These are phyloP conservation scores for Drosophila colorata DNA, from an alignment of 2,888 invertebrate genomes.

Conservation along the genomic window DNA sequence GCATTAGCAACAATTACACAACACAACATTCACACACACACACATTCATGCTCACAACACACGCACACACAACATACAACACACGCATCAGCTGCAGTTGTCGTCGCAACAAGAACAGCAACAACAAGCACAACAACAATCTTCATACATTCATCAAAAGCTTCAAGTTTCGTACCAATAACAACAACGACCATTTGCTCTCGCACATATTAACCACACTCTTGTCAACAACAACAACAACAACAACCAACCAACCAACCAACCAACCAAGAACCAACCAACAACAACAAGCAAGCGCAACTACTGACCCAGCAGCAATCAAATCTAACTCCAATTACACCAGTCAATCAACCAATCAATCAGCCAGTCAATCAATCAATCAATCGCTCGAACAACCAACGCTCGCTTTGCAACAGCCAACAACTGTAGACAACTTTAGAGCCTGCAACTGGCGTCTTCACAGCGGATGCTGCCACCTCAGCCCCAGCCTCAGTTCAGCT, in stretches of 20 bases:
- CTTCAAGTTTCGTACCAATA: slow-evolving; percentile 48
- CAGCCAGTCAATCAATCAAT: slow-evolving; percentile 45
- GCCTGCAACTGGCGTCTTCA: slow-evolving; percentile 38
- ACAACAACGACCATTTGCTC: slow-evolving; percentile 34
- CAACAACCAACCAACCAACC: slow-evolving; percentile 40
- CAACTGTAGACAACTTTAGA: slow-evolving; percentile 48
- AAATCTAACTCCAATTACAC: slow-evolving; percentile 60
- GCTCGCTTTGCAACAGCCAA: slow-evolving; percentile 47
- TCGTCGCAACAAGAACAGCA: slow-evolving; percentile 33
- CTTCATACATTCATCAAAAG: slow-evolving; percentile 52
- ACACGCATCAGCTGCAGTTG: slow-evolving; percentile 28
- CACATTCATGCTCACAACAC: slow-evolving; percentile 24
- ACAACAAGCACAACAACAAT: slow-evolving; percentile 33
- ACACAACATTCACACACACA: slow-evolving; percentile 13
- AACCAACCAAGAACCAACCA: slow-evolving; percentile 53
- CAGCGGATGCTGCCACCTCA: neutral
- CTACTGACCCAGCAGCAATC: slow-evolving; percentile 55
- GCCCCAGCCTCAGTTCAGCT: neutral
- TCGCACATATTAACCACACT: slow-evolving; percentile 42
- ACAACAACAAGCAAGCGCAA: slow-evolving; percentile 59
- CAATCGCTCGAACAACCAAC: slow-evolving; percentile 46
- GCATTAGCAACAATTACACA: slow-evolving; percentile 30
- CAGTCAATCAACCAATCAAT: slow-evolving; percentile 44
- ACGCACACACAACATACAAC: slow-evolving; percentile 6
- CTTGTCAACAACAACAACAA: slow-evolving; percentile 45